Conservation (phyloP, 2,113 vertebrate genomes). For the Laterallus jamaicensis region DNA sequence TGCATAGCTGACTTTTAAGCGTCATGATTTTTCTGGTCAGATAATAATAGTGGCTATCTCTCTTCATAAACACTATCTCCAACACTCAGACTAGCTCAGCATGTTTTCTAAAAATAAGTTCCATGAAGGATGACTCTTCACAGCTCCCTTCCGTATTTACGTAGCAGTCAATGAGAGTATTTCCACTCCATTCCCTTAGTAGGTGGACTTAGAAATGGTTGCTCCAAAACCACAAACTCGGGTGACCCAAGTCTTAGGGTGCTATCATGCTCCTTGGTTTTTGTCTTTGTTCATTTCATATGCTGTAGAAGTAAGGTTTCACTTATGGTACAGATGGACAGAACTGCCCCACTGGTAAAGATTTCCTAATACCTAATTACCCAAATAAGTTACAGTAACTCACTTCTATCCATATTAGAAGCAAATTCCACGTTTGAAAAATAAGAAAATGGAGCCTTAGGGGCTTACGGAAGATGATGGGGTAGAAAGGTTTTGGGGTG, state of each 20-base stretch:
- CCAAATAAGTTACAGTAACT: not conserved
- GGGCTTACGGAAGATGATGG: not conserved
- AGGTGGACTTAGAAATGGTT: not conserved
- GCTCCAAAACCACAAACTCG: not conserved
- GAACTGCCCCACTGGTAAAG: not conserved
- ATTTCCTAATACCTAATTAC: not conserved
- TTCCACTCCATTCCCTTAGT: not conserved
- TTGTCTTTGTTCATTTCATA: not conserved
- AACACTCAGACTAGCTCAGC: not conserved
- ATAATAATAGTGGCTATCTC: not conserved
- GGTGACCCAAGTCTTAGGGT: not conserved
- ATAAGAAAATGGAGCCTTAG: not conserved
- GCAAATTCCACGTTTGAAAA: not conserved
- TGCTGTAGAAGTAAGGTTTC: not conserved
- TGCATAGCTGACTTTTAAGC: not conserved
- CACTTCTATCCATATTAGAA: not conserved
- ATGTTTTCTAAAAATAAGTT: not conserved
- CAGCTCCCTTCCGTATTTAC: not conserved
- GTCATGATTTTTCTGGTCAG: not conserved
- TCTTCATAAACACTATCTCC: not conserved
- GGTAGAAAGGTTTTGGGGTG: not conserved
- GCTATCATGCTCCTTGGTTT: accelerated
- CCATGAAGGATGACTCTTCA: not conserved
- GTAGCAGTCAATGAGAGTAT: not conserved
- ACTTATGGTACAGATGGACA: not conserved